Conservation (phyloP, 53 echinoderm and acorn worm genomes). For the Holothuria leucospilota region DNA sequence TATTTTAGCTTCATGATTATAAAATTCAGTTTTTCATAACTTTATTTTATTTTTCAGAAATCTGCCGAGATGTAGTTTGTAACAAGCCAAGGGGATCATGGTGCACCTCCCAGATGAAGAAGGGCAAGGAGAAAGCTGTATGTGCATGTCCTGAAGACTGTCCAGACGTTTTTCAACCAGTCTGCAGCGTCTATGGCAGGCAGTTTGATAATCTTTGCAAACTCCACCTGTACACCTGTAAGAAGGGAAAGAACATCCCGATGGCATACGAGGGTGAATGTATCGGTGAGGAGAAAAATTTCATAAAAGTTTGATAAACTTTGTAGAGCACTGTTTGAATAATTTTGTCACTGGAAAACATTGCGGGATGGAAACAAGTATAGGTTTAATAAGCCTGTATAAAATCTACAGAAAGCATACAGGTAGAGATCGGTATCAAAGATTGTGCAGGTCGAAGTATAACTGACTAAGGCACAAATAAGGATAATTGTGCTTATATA, state of each 20-base stretch:
- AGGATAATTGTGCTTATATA: too few relatives aligned
- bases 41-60: slow-evolving; percentile 42
- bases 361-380: not conserved
- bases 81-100: slow-evolving; percentile 85
- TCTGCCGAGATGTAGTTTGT: slow-evolving; percentile 73
- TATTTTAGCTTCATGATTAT: too few relatives aligned
- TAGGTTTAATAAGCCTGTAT: too few relatives aligned
- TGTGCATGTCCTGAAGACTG: slow-evolving; percentile 86
- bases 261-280: slow-evolving; percentile 73
- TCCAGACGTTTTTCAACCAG: slow-evolving; percentile 52
- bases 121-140: slow-evolving; percentile 61
- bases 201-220: slow-evolving; percentile 87
- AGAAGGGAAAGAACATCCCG: slow-evolving; percentile 68
- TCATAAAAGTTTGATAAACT: not conserved
- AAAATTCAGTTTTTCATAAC: not conserved
- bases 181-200: slow-evolving; percentile 93
- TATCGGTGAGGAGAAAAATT: slow-evolving; percentile 67
- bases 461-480: too few relatives aligned
- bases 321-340: not conserved
- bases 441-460: too few relatives aligned
- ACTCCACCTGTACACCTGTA: slow-evolving; percentile 73
- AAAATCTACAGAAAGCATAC: too few relatives aligned
- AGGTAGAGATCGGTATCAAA: too few relatives aligned
- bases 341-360: not conserved
- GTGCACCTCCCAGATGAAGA: slow-evolving; percentile 68